Base-by-base conservation (phyloP, 2,113 vertebrate genomes). In the Misgurnus mizolepis region DNA sequence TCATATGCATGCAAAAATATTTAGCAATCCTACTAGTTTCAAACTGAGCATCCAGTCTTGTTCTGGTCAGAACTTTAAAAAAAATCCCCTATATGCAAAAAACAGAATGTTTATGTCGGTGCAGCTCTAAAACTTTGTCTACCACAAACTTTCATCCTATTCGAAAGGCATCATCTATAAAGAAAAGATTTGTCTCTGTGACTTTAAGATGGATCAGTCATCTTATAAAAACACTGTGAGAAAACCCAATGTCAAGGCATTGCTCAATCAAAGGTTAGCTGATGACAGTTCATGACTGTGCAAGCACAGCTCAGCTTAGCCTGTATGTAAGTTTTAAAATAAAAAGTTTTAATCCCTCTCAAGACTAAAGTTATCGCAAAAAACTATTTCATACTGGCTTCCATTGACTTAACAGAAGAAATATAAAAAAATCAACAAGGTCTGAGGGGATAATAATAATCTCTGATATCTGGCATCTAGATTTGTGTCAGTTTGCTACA, bases 261-360 rank as follows among this genome's bases (percentile, higher is more conserved):
- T 53, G 49, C 62, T 67, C 67, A 73, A 43, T 71, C 67, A 72
- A 76, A 76, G 67, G 58, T 47, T 41, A 50, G 39, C 64, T 45
- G 67, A 72, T 68, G 64, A 49, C 68, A 55, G 74, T 69, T 47
- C 71, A 77, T 84, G 74, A 58, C 60, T 45, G 49, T 7, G 80
- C 82, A 80, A 80, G 78, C n/a, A 67, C 40, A 49, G 65, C 75
- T 76, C 53, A 60, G 77, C 71, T 80, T 49, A 81, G 53, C 69
- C 61, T 39, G 64, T 80, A 67, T 78, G 76, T 22, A 22, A 62
- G 72, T 22, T 70, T 78, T 64, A 73, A 82, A 80, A 72, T 67
- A 81, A 80, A 74, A 58, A 50, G 40, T 79, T 81, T 80, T 83
- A 79, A 85, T 85, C 75, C 49, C 1, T 78, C 80, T 78, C 68